These are phyloP conservation scores for Drosophila paulistorum DNA, from an alignment of 1,140 invertebrate species.

Conservation along the genomic window DNA sequence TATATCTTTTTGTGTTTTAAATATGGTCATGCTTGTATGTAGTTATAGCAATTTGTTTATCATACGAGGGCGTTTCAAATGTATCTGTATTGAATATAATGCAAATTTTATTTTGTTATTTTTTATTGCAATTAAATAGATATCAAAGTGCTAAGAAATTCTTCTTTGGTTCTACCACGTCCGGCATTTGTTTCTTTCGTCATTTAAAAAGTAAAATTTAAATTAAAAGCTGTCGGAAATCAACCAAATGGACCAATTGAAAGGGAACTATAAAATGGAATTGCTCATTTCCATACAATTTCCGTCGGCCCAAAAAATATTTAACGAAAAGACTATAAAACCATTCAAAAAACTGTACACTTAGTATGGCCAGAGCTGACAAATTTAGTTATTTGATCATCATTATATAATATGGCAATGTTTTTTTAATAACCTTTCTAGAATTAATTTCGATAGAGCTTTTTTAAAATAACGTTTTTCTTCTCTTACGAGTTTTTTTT, in stretches of 20 bases:
- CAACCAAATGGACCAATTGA: slow-evolving; percentile 15
- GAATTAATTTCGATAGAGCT: too few relatives aligned
- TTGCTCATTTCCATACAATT: slow-evolving; percentile 45
- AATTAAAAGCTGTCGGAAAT: slow-evolving; percentile 36
- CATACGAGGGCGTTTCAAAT: slow-evolving; percentile 31
- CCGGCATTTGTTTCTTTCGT: neutral
- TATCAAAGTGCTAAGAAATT: neutral
- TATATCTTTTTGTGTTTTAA: neutral
- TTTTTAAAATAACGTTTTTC: too few relatives aligned
- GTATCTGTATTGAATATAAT: slow-evolving; percentile 25
- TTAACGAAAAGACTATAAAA: neutral
- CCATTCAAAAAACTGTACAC: too few relatives aligned
- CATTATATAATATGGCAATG: too few relatives aligned
- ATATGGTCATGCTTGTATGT: slow-evolving; percentile 43
- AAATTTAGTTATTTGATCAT: too few relatives aligned
- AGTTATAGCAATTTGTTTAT: slow-evolving; percentile 14
- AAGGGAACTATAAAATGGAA: slow-evolving; percentile 28
- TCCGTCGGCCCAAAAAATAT: slow-evolving; percentile 44
- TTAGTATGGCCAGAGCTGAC: too few relatives aligned
- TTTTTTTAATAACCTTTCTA: too few relatives aligned
- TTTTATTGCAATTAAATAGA: slow-evolving; percentile 25
- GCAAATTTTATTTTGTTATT: slow-evolving; percentile 27
- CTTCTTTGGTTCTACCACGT: neutral
- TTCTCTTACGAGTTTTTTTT: too few relatives aligned
- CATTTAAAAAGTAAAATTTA: slow-evolving; percentile 11